These are phyloP conservation scores for Meles meles DNA, from an alignment of 2,113 vertebrate genomes.

Conservation along the genomic window DNA sequence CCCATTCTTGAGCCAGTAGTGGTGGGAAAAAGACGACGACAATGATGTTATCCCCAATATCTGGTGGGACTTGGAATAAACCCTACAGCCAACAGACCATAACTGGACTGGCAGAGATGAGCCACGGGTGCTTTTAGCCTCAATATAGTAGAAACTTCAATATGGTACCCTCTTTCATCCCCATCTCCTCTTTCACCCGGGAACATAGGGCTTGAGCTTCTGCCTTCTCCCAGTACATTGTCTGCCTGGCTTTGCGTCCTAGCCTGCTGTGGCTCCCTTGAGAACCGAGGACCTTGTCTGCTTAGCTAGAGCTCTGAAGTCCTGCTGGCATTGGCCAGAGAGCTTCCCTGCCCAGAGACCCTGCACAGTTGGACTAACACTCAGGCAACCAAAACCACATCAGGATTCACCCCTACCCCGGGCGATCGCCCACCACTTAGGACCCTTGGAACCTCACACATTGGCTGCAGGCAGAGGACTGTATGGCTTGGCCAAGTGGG, in stretches of 20 bases:
- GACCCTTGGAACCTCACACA: background rate
- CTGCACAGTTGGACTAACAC: background rate
- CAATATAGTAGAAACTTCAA: background rate
- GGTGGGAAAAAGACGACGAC: background rate
- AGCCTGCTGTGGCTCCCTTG: background rate
- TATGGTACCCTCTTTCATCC: background rate
- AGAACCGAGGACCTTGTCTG: too few relatives aligned
- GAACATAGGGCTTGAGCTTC: background rate
- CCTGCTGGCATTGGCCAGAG: background rate
- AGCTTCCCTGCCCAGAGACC: background rate
- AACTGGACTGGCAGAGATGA: background rate
- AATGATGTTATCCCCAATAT: background rate
- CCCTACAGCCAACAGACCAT: background rate
- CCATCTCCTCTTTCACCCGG: background rate
- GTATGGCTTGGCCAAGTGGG: accelerated
- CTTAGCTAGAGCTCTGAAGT: background rate
- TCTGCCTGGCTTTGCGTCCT: too few relatives aligned
- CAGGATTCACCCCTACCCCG: background rate
- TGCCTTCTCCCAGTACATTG: too few relatives aligned
- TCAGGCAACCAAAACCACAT: background rate
- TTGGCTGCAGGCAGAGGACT: background rate
- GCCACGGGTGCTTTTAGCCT: background rate
- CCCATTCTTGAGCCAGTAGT: background rate
- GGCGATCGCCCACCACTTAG: background rate
- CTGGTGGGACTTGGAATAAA: background rate